These are phyloP conservation scores for Caenorhabditis sulstoni DNA, from an alignment of 2,888 invertebrate species.

Conservation along the genomic window DNA sequence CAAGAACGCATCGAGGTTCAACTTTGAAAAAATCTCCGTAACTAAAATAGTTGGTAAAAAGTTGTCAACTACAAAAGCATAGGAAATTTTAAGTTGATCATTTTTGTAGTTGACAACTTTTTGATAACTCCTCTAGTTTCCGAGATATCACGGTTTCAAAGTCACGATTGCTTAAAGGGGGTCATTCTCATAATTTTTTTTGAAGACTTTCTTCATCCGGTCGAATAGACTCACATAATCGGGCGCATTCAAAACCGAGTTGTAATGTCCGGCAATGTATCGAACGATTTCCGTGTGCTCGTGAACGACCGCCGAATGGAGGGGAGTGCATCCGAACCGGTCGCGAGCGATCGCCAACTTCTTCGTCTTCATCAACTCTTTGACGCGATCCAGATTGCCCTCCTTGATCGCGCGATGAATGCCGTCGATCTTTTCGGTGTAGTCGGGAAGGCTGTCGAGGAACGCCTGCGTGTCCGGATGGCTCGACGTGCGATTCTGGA, in stretches of 20 bases:
- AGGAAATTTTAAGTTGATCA: no score
- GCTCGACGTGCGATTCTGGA: constrained; percentile 83
- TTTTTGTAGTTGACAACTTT: no score
- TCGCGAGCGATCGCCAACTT: constrained; percentile 86
- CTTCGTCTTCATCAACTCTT: constrained; percentile 88
- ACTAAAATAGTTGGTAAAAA: no score
- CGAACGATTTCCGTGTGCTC: constrained; percentile 85
- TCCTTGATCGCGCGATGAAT: constrained; percentile 90
- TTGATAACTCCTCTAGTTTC: no score
- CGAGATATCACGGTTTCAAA: no score
- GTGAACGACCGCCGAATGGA: constrained; percentile 92
- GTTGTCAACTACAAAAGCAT: no score
- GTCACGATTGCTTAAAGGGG: no score
- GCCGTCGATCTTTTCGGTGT: constrained; percentile 87
- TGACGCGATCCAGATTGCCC: constrained; percentile 89
- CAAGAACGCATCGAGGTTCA: no score
- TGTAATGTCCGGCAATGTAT: constrained; percentile 85
- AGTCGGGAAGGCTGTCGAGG: constrained; percentile 70
- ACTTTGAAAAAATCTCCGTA: no score
- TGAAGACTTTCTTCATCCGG: no score
- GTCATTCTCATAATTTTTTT: no score
- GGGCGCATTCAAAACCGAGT: constrained; percentile 88
- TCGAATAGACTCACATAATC: constrained; percentile 81
- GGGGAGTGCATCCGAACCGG: constrained; percentile 82
- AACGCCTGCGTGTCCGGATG: constrained; percentile 77